Evolutionary conservation across 2,797 vertebrate species (phyloP).

Genomic region (Crenichthys baileyi): DNA sequence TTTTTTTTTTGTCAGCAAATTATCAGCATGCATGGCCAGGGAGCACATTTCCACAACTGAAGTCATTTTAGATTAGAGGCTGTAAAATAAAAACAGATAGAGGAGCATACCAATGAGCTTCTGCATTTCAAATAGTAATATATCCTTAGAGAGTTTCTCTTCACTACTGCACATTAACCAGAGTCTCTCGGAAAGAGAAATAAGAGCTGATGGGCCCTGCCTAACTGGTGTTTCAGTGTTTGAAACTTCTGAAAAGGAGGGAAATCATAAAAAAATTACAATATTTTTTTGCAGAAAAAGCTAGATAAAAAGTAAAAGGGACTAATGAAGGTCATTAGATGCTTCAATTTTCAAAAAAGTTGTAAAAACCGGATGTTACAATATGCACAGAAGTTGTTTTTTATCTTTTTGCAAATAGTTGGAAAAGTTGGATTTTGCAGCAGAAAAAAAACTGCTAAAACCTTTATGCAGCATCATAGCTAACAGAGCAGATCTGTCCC

Average conservation of each 20-base stretch:
- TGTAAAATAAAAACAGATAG: slow-evolving; percentile 49
- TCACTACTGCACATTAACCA: slow-evolving; percentile 20
- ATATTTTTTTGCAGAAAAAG: neutral
- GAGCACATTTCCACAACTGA: slow-evolving; percentile 48
- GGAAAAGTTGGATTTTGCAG: no score
- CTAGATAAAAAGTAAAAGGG: neutral
- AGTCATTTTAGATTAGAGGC: slow-evolving; percentile 65
- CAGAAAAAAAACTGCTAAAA: no score
- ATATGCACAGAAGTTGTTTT: neutral
- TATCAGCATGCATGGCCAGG: slow-evolving; percentile 28
- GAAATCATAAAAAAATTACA: neutral
- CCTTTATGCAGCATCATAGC: no score
- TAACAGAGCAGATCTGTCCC: no score
- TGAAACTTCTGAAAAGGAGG: neutral
- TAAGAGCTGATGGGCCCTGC: neutral
- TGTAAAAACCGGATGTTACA: neutral
- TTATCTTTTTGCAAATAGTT: neutral
- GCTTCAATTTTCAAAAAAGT: neutral
- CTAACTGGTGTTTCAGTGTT: slow-evolving; percentile 24
- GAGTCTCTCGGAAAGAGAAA: slow-evolving; percentile 1
- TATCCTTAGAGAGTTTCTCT: slow-evolving; percentile 31
- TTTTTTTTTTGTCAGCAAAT: slow-evolving; percentile 34
- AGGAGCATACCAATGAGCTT: slow-evolving; percentile 59
- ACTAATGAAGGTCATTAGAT: neutral
- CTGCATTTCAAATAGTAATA: slow-evolving; percentile 21